Conservation (phyloP, 2,113 vertebrate genomes). For the Arvicanthis niloticus region DNA sequence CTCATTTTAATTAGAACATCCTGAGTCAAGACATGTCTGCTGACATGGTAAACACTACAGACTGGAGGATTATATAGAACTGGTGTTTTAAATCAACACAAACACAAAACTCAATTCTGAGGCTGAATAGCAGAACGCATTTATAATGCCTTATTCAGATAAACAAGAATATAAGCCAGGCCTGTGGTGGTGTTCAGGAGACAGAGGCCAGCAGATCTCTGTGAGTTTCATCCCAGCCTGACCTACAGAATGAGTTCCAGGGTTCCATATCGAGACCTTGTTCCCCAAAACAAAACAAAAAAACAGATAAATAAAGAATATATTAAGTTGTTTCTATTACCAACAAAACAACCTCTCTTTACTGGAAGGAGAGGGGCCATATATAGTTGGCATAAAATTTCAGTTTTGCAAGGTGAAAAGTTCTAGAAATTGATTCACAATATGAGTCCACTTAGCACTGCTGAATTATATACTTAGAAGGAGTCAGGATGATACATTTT, state of each 20-base stretch:
- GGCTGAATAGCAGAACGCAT: not conserved
- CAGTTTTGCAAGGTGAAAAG: not conserved
- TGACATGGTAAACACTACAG: not conserved
- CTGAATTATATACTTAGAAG: not conserved
- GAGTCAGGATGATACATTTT: slow-evolving; percentile 16
- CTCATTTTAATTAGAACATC: not conserved
- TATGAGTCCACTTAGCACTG: not conserved
- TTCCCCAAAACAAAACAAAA: not conserved
- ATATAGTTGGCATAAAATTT: not conserved
- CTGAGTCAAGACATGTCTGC: not conserved
- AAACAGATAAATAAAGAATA: not conserved
- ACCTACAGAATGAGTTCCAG: not conserved
- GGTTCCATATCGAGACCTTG: not conserved
- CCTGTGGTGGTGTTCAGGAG: too few species aligned
- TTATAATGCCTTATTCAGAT: not conserved
- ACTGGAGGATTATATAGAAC: not conserved
- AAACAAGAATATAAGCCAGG: not conserved
- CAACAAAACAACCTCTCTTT: slow-evolving; percentile 19
- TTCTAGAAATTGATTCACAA: not conserved
- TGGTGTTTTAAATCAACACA: not conserved
- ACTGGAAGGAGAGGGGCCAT: not conserved
- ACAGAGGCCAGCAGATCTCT: not conserved
- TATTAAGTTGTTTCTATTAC: not conserved
- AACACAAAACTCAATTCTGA: not conserved
- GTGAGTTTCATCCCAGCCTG: not conserved